Base-by-base conservation (phyloP, 2,113 vertebrate species). In the Cairina moschata region DNA sequence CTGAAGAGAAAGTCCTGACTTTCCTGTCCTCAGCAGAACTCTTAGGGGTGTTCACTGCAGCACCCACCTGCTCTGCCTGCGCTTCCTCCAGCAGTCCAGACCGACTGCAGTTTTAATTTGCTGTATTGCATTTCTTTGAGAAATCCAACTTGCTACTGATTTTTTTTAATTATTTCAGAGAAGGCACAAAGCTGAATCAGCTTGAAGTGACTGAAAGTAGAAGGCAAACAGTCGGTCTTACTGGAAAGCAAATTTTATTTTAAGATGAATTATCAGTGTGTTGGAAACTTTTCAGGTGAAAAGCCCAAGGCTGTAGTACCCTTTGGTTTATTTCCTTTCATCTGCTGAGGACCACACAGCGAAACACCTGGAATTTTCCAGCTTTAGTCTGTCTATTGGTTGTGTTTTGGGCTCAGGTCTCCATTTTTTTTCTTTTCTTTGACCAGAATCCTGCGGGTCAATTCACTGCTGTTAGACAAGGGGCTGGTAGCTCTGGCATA, bases 181-280 rank as follows among this genome's bases (percentile, higher is more conserved):
- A 67, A 84, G 78, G 78, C 67, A 36, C 20, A 48, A 66, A 80
- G 87, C 85, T 95, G 84, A 69, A 46, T 77, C 79, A 59, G 82
- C 83, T 79, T 54, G 31, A 71, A 83, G 63, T 48, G 60, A 59
- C 32, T 42, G 76, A 40, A 81, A 89, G 62, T 71, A 59, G 78
- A 60, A 86, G 77, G 81, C 58, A 88, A 86, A 63, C 2, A 5
- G 20, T 82, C 23, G 42, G 1, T 54, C 23, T 72, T 44, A 15
- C 59, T 76, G 87, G 82, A 80, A 83, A 85, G 46, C 31, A 58
- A 78, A 50, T 76, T 87, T 17, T 38, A 16, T 82, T 52, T 65
- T 55, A 18, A 74, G 79, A 68, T 76, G 82, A 80, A 58, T 89
- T 46, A 31, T 0, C 55, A 76, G 58, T 44, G 16, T 54, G 20